Evolutionary conservation across 2,113 vertebrate genomes (phyloP).

Genomic region (Lagopus muta): DNA sequence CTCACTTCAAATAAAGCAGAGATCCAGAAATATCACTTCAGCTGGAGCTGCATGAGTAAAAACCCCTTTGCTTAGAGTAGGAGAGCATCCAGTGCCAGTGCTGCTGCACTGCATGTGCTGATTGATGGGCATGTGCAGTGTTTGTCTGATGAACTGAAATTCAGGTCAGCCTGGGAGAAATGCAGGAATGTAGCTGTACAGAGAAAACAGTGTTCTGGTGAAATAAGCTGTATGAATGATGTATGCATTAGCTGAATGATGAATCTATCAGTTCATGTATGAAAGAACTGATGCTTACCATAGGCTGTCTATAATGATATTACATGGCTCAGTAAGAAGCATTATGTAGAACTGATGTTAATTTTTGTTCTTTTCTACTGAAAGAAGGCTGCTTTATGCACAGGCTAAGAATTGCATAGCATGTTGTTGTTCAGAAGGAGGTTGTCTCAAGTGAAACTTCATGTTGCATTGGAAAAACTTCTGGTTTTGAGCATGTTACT

Average conservation of each 20-base stretch:
- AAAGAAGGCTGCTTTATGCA: background rate
- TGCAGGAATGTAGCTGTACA: background rate
- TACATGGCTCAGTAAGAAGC: background rate
- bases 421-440: background rate
- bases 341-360: background rate
- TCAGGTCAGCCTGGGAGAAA: background rate
- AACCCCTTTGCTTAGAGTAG: rapidly evolving
- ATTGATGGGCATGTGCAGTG: too few species aligned
- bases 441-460: background rate
- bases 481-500: background rate
- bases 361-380: background rate
- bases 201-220: background rate
- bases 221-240: background rate
- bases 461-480: background rate
- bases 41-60: background rate
- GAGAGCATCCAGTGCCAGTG: background rate
- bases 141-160: background rate
- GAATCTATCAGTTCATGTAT: background rate
- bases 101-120: background rate
- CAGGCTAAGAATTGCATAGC: background rate
- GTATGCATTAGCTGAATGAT: background rate
- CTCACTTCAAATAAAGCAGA: background rate
- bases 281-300: background rate
- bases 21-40: background rate
- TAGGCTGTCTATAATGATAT: background rate